Conservation (phyloP, 2,113 vertebrate species). For the Oreochromis spilurus region DNA sequence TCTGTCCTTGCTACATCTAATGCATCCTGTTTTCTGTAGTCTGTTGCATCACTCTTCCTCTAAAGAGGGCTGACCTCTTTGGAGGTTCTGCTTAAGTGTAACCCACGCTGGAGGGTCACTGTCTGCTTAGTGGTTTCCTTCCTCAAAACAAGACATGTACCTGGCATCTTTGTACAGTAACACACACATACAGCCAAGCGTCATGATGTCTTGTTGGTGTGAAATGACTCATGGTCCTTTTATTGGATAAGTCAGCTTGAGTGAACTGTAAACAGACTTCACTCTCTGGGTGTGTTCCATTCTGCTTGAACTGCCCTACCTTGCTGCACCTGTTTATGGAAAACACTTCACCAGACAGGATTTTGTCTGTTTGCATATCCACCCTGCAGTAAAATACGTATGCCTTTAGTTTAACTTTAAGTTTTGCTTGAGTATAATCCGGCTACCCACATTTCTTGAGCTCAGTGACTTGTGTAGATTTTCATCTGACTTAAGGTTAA, state of each 20-base stretch:
- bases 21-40: background rate
- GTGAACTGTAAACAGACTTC: conserved; percentile 5
- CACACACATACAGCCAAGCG: background rate
- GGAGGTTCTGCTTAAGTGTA: conserved; percentile 11
- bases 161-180: background rate
- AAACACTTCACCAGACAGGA: background rate
- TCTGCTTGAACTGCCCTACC: background rate
- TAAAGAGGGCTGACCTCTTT: background rate
- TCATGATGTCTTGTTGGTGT: background rate
- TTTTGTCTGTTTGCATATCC: conserved; percentile 23
- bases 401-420: background rate
- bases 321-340: conserved; percentile 34
- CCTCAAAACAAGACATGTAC: background rate
- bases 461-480: background rate
- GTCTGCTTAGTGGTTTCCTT: background rate
- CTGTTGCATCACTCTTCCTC: conserved; percentile 5
- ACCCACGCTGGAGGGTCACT: background rate
- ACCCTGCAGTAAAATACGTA: conserved; percentile 1
- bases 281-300: conserved; percentile 33
- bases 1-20: background rate
- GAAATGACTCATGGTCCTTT: background rate
- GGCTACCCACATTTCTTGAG: background rate
- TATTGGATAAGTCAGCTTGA: background rate
- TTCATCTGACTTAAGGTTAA: background rate
- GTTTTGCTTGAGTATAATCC: background rate